Percentiles rank a stretch among this genome's conserved stretches.
Evolutionary conservation across 2,113 vertebrate species (phyloP).

Genomic region (Buteo buteo): DNA sequence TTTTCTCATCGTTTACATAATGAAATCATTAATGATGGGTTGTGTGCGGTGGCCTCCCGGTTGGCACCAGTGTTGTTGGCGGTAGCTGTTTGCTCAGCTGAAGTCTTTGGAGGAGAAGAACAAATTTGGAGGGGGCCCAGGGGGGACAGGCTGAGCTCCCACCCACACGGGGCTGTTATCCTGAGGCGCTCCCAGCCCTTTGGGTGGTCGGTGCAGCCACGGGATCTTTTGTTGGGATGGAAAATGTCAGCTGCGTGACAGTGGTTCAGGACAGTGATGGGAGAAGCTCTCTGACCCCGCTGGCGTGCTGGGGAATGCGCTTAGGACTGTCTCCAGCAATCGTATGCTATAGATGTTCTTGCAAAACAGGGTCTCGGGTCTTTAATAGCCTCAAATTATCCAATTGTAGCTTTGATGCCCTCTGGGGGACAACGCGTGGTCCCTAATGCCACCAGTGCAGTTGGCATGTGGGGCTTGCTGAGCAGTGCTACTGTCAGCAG

Average conservation of each 20-base stretch:
- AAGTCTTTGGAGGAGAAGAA: not conserved
- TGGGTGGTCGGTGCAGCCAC: not conserved
- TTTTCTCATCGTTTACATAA: not conserved
- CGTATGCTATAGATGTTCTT: not conserved
- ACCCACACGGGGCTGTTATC: fast-evolving
- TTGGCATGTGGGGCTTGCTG: not conserved
- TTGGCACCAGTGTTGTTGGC: not conserved
- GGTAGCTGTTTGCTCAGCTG: conserved; percentile 7
- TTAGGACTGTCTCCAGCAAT: not conserved
- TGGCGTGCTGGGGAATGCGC: fast-evolving
- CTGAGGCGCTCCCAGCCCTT: fast-evolving
- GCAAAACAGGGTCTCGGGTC: not conserved
- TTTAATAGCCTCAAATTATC: not conserved
- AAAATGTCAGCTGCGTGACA: not conserved
- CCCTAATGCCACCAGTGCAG: not conserved
- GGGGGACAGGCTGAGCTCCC: not conserved
- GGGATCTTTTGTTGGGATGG: not conserved
- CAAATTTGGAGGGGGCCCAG: not conserved
- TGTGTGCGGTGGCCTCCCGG: not conserved
- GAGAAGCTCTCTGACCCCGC: not conserved
- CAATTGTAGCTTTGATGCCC: not conserved
- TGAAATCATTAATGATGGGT: not conserved
- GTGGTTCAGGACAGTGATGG: not conserved
- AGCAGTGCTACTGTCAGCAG: not conserved
- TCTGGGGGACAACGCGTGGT: fast-evolving